A percentile compares a stretch with the other conserved stretches of the same genome.
phyloP scores from a whole-genome alignment of 2,888 invertebrate genomes.

The Cistogaster globosa region DNA sequence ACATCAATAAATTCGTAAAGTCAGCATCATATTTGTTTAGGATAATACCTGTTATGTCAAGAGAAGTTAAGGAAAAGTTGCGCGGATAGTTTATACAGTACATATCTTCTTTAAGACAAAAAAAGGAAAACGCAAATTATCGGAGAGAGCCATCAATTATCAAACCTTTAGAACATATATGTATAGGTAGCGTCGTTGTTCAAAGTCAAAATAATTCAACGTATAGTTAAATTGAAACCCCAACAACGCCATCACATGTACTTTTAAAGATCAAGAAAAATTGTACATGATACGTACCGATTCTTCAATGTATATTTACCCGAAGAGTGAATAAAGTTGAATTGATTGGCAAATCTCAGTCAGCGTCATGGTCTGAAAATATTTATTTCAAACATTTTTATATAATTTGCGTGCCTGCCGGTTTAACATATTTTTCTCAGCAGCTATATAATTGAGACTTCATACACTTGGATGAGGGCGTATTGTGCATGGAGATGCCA shows the following conservation, averaged over 20 bases:
- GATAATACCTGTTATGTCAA: no score
- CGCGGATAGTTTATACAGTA: no score
- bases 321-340: constrained; percentile 92
- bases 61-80: no score
- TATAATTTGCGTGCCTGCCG: constrained; percentile 87
- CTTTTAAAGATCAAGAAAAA: constrained; percentile 86
- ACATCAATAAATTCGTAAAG: no score
- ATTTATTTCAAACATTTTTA: constrained; percentile 83
- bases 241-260: constrained; percentile 84
- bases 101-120: no score
- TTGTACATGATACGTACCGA: constrained; percentile 90
- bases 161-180: constrained; percentile 94
- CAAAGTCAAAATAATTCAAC: constrained; percentile 95
- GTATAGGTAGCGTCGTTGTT: constrained; percentile 92
- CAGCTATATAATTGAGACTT: constrained; percentile 93
- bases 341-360: constrained; percentile 83
- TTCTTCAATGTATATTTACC: constrained; percentile 88
- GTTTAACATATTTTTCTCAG: constrained; percentile 85
- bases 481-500: constrained; percentile 93
- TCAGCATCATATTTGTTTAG: no score
- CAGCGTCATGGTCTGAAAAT: constrained; percentile 75
- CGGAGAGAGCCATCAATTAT: constrained; percentile 92
- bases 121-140: no score
- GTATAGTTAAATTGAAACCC: constrained; percentile 94
- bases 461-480: constrained; percentile 91